Conservation (phyloP, 2,113 vertebrate genomes). For the Epinephelus fuscoguttatus region DNA sequence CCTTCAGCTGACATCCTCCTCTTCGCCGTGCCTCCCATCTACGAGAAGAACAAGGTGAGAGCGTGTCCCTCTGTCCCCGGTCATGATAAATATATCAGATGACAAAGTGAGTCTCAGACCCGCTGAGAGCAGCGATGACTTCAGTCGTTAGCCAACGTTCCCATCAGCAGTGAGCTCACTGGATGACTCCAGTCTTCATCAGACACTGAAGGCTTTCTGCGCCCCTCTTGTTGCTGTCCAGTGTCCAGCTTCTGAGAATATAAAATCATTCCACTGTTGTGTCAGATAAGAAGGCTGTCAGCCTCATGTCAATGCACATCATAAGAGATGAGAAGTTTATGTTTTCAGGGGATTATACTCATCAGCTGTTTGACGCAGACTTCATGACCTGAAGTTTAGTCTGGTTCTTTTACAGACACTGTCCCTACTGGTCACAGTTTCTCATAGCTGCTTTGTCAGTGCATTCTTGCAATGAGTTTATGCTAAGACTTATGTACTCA, state of each 20-base stretch:
- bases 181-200: constrained; percentile 43
- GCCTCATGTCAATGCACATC: not conserved
- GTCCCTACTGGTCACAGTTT: not conserved
- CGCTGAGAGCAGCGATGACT: not conserved
- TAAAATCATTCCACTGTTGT: constrained; percentile 44
- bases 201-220: constrained; percentile 62
- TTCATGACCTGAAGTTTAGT: not conserved
- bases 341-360: not conserved
- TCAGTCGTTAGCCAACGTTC: not conserved
- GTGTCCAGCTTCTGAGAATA: constrained; percentile 25
- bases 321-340: not conserved
- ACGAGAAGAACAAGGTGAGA: constrained; percentile 94
- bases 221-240: not conserved
- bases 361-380: not conserved
- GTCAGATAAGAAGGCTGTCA: not conserved
- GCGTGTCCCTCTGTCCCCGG: not conserved
- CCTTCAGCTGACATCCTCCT: constrained; percentile 87
- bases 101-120: not conserved
- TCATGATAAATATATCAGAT: not conserved
- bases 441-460: not conserved
- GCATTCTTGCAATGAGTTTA: no score
- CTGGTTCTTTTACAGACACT: no score
- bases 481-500: no score
- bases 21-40: constrained; percentile 89
- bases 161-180: constrained; percentile 48